A percentile compares a stretch with the other conserved stretches of the same genome.
These are phyloP conservation scores for Epinephelus lanceolatus DNA, from an alignment of 2,113 vertebrate species.

Conservation along the genomic window DNA sequence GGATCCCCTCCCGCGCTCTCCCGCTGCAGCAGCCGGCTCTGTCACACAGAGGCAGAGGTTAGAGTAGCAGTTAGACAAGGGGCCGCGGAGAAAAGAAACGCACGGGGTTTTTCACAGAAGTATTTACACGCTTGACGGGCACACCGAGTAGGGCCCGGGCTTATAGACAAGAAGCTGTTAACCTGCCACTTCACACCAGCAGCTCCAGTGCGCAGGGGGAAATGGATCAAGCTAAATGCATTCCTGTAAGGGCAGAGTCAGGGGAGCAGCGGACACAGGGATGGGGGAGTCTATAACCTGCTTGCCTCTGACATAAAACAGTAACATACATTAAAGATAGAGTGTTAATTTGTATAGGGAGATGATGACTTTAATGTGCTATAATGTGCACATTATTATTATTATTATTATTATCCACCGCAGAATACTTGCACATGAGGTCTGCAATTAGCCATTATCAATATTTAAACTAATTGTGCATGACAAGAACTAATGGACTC, in stretches of 20 bases:
- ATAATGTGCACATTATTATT: not conserved
- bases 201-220: constrained; percentile 84
- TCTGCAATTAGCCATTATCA: not conserved
- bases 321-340: not conserved
- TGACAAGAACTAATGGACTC: not conserved
- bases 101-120: constrained; percentile 80
- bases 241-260: constrained; percentile 84
- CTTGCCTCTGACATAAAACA: not conserved
- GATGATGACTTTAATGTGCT: not conserved
- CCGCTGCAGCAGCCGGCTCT: constrained; percentile 84
- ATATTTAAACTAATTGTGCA: not conserved
- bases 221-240: constrained; percentile 76
- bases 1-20: constrained; percentile 85
- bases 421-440: too few relatives aligned
- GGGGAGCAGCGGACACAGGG: constrained; percentile 30
- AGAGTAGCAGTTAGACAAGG: constrained; percentile 89
- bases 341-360: not conserved
- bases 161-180: constrained; percentile 88
- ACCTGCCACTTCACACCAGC: constrained; percentile 89
- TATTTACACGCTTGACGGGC: constrained; percentile 91
- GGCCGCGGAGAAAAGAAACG: constrained; percentile 80
- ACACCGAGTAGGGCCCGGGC: constrained; percentile 78
- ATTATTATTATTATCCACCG: not conserved
- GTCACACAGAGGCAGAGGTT: constrained; percentile 87
- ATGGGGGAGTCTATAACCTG: not conserved